These are phyloP conservation scores for Danio aesculapii DNA, from an alignment of 2,797 vertebrate species.

Conservation along the genomic window DNA sequence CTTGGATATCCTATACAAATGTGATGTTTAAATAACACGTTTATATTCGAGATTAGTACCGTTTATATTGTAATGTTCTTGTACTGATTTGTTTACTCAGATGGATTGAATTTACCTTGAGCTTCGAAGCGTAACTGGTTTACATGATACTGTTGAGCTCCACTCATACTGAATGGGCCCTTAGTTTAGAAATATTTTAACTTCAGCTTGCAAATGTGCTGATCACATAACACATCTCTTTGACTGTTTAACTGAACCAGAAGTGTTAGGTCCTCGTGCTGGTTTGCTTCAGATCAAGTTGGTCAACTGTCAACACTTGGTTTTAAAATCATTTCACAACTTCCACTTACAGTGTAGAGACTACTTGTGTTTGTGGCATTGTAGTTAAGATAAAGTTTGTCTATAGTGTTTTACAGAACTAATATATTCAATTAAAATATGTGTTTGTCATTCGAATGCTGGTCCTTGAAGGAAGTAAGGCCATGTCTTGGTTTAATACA, in stretches of 20 bases:
- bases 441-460: not conserved
- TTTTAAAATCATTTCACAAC: not conserved
- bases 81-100: constrained; percentile 49
- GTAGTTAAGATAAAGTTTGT: not conserved
- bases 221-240: not conserved
- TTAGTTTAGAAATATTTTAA: not conserved
- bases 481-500: not conserved
- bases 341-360: not conserved
- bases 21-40: not conserved
- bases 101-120: constrained; percentile 39
- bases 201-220: not conserved
- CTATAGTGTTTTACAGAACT: not conserved
- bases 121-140: not conserved
- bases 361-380: not conserved
- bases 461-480: not conserved
- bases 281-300: constrained; percentile 5
- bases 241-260: not conserved
- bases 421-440: not conserved
- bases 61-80: not conserved
- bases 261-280: not conserved
- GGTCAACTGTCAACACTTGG: not conserved
- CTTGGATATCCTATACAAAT: not conserved
- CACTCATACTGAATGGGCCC: not conserved
- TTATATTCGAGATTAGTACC: not conserved
- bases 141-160: not conserved